Percentiles rank a stretch among this genome's conserved stretches.
phyloP scores from a whole-genome alignment of 2,888 invertebrate genomes.

The Drosophila dives region DNA sequence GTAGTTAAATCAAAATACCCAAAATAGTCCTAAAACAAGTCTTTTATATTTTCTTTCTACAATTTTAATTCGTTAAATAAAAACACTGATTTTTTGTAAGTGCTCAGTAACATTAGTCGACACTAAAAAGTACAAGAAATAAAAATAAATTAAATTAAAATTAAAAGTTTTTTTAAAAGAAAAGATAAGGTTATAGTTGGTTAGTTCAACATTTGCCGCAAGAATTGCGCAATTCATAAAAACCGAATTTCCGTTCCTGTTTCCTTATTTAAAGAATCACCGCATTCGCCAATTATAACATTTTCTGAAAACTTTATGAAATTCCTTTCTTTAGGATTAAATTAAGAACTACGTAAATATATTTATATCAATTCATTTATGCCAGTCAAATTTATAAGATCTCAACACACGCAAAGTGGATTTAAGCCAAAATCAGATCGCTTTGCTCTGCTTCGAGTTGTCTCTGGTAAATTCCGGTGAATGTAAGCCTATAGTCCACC shows the following conservation, averaged over 20 bases:
- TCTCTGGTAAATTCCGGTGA: conserved; percentile 12
- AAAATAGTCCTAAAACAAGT: not conserved
- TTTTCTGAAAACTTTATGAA: not conserved
- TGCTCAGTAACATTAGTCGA: not conserved
- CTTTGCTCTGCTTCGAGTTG: conserved; percentile 4
- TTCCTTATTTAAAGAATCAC: not conserved
- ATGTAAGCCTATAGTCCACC: conserved; percentile 33
- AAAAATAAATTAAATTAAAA: not conserved
- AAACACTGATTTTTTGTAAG: not conserved
- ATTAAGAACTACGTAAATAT: not conserved
- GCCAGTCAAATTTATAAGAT: not conserved
- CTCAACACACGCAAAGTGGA: not conserved
- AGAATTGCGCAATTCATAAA: not conserved
- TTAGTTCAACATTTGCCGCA: not conserved
- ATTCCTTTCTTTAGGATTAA: not conserved
- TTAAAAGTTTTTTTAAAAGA: not conserved
- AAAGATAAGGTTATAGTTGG: not conserved
- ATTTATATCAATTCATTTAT: not conserved
- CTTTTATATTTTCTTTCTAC: no score
- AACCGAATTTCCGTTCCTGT: not conserved
- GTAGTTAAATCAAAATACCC: not conserved
- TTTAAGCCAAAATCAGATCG: conserved; percentile 24
- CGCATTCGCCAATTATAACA: no score
- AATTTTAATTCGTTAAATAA: not conserved
- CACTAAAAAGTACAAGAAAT: not conserved